These are phyloP conservation scores for Smutsia gigantea DNA, from an alignment of 2,797 vertebrate genomes.

Conservation along the genomic window DNA sequence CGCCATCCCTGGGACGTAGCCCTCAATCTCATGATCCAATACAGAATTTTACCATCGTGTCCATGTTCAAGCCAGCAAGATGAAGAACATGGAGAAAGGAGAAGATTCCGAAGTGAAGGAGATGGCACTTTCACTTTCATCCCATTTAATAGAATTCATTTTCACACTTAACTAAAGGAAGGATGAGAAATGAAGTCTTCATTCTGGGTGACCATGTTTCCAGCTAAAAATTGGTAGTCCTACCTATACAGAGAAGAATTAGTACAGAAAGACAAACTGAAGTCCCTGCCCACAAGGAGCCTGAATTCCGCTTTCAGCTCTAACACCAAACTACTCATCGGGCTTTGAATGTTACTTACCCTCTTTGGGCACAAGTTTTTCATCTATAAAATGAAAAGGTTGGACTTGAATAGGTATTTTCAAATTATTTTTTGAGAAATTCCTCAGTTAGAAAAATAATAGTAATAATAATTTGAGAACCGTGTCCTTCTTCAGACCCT, in stretches of 20 bases:
- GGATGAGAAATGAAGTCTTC: neutral
- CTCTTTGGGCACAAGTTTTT: constrained; percentile 16
- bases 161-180: neutral
- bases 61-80: neutral
- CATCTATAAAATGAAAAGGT: constrained; percentile 2
- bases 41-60: neutral
- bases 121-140: neutral
- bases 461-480: neutral
- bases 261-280: neutral
- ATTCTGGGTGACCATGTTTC: neutral
- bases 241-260: neutral
- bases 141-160: neutral
- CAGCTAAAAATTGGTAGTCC: neutral
- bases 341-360: neutral
- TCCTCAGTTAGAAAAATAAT: neutral
- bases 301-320: neutral
- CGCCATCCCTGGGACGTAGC: neutral
- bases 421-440: constrained; percentile 16
- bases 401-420: neutral
- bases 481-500: neutral
- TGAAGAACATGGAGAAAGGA: neutral
- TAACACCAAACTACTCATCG: neutral
- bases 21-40: neutral
- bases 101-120: neutral
- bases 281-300: neutral